Evolutionary conservation across 2,113 vertebrate genomes (phyloP).

Genomic region (Ailurus styani): DNA sequence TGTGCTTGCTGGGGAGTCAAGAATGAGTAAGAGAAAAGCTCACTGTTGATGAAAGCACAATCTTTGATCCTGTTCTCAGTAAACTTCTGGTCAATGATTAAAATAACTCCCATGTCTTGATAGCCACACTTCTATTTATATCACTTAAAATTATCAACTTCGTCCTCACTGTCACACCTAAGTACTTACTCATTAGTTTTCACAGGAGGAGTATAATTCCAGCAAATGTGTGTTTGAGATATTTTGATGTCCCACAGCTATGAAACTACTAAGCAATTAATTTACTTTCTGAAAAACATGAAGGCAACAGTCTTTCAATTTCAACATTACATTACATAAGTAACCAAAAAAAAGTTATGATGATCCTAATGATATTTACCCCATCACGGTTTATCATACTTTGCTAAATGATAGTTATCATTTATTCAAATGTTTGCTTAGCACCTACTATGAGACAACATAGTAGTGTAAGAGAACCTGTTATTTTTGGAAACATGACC

Average conservation of each 20-base stretch:
- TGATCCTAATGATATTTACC: background rate
- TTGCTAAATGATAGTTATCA: background rate
- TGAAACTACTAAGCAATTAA: background rate
- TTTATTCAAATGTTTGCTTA: background rate
- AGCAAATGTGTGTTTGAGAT: slow-evolving; percentile 48
- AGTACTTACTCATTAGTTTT: slow-evolving; percentile 40
- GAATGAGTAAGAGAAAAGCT: background rate
- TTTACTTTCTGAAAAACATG: slow-evolving; percentile 23
- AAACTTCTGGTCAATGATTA: slow-evolving; percentile 7
- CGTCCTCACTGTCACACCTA: slow-evolving; percentile 22
- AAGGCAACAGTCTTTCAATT: background rate
- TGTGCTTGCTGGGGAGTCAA: background rate
- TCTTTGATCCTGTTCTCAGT: background rate
- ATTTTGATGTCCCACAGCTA: slow-evolving; percentile 32
- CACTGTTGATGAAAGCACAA: background rate
- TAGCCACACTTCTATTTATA: slow-evolving; percentile 32
- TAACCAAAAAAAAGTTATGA: background rate
- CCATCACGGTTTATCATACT: background rate
- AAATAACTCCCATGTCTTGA: background rate
- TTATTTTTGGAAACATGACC: background rate
- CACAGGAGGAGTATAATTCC: slow-evolving; percentile 19
- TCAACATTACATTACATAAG: background rate
- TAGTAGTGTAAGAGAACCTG: background rate
- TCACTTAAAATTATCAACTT: slow-evolving; percentile 17
- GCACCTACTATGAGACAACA: background rate